A percentile compares a stretch with the other conserved stretches of the same genome.
phyloP scores from a whole-genome alignment of 2,888 invertebrate genomes.

The Serripes groenlandicus region DNA sequence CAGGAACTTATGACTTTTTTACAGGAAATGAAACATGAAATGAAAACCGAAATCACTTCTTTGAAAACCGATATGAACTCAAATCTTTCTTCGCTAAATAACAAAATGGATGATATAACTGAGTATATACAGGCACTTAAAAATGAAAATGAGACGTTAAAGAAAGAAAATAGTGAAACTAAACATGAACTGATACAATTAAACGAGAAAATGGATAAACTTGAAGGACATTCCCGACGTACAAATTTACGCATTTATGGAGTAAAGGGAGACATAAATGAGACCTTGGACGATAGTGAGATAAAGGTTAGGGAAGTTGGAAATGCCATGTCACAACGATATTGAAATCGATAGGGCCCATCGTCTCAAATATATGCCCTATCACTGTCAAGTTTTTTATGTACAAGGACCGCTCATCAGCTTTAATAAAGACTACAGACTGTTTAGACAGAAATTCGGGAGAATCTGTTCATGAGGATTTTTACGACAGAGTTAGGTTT shows the following conservation, averaged over 20 bases:
- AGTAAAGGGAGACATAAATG: not conserved
- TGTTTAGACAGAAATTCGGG: not conserved
- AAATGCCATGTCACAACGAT: slow-evolving; percentile 8
- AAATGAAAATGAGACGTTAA: slow-evolving; percentile 27
- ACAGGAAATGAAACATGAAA: slow-evolving; percentile 10
- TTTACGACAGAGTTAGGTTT: slow-evolving; percentile 7
- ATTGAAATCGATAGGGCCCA: slow-evolving; percentile 36
- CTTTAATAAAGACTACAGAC: slow-evolving; percentile 5
- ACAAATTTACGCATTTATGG: too few species aligned
- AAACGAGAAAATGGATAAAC: too few species aligned
- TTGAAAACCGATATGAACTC: too few species aligned
- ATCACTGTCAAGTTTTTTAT: slow-evolving; percentile 28
- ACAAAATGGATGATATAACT: slow-evolving; percentile 8
- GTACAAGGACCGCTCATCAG: slow-evolving; percentile 21
- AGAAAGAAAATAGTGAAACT: slow-evolving; percentile 24
- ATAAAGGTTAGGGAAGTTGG: slow-evolving; percentile 5
- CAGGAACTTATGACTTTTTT: slow-evolving; percentile 13
- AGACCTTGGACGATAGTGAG: not conserved
- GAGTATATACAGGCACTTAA: not conserved
- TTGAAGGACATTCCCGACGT: too few species aligned
- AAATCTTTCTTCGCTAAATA: not conserved
- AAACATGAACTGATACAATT: too few species aligned
- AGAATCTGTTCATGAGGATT: slow-evolving; percentile 29
- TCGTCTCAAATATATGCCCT: slow-evolving; percentile 13
- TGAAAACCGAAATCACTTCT: too few species aligned